These are phyloP conservation scores for Indri indri DNA, from an alignment of 2,113 vertebrate genomes.

Conservation along the genomic window DNA sequence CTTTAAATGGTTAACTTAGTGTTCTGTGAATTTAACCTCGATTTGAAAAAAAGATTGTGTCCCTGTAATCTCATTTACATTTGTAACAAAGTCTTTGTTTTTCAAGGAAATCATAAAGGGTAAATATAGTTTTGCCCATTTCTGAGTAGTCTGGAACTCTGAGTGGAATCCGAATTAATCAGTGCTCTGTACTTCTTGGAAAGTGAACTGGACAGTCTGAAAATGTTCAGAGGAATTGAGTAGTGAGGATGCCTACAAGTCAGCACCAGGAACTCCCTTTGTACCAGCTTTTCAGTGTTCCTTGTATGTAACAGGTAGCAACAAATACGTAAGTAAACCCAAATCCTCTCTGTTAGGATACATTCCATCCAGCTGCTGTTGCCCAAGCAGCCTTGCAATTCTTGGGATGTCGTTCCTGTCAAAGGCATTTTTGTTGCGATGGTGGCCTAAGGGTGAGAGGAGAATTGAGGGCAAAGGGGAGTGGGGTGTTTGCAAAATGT, in stretches of 20 bases:
- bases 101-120: not conserved
- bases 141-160: not conserved
- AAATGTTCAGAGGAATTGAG: not conserved
- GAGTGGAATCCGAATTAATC: not conserved
- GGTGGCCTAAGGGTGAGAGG: not conserved
- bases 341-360: not conserved
- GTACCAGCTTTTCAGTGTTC: not conserved
- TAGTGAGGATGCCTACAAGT: not conserved
- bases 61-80: not conserved
- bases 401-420: not conserved
- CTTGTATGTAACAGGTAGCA: not conserved
- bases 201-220: not conserved
- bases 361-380: not conserved
- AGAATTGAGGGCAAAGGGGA: not conserved
- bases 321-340: not conserved
- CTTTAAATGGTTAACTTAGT: not conserved
- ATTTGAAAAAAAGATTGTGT: not conserved
- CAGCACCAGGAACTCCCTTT: not conserved
- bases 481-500: not conserved
- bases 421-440: not conserved
- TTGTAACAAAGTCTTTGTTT: constrained; percentile 20
- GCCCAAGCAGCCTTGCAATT: not conserved
- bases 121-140: not conserved
- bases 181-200: not conserved
- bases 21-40: constrained; percentile 19